Base-by-base conservation (phyloP, 2,888 invertebrate genomes). In the Papilio gigon region DNA sequence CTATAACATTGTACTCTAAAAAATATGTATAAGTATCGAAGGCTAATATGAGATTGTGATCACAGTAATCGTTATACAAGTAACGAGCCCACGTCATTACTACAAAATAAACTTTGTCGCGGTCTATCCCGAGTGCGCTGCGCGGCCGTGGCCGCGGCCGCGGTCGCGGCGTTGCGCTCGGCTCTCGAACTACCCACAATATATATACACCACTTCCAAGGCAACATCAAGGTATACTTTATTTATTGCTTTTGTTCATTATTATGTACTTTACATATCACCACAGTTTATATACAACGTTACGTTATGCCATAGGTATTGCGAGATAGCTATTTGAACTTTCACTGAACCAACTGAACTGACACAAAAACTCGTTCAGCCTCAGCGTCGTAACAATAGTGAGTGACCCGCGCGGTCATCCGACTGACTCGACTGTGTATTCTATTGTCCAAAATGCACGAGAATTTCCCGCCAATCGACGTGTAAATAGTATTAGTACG, bases 1-100 rank as follows among this genome's bases (percentile, higher is more conserved):
- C 90, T 89, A 89, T 91, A 91, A 92, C 90, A 91, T 92, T 91
- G 90, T 92, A 91, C 91, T 91, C 91, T 91, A 90, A 90, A 92
- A 91, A 90, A 91, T 91, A 91, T 91, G 91, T 91, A 91, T 91
- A 90, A 91, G 90, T 90, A 90, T 90, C 87, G 91, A 92, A 92
- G 91, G 91, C 91, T 92, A 91, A 88, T 88, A 88, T 90, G 89
- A 90, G 89, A 90, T 88, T 91, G 86, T 88, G 90, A 92, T 92
- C 91, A 92, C 91, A 91, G 91, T 91, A 88, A 86, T 89, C 88
- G 88, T 90, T 89, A 87, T 89, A 85, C 87, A 89, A 89, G 89
- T 90, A 90, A 90, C 89, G 86, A 88, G 90, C 90, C 90, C 89
- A 89, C 88, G 88, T 84, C 85, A 87, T 88, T 87, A 88, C 86